Base-by-base conservation (phyloP, 2,888 invertebrate genomes). In the Empis stercorea region DNA sequence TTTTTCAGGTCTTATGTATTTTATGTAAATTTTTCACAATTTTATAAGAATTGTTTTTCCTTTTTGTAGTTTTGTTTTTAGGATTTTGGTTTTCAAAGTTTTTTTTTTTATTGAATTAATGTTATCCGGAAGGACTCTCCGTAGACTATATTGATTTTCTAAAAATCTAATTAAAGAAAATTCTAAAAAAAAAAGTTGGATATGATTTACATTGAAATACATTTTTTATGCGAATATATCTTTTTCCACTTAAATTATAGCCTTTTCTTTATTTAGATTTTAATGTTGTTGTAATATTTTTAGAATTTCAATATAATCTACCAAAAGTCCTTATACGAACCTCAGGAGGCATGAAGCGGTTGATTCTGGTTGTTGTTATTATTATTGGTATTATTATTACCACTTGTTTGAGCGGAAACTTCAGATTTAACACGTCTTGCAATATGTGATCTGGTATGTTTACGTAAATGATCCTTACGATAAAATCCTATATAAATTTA, bases 351-450 rank as follows among this genome's bases (percentile, higher is more conserved):
- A 50, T 67, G 65, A 53, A 66, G 58, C 54, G 62, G 52, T 49
- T 57, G 63, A 51, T 62, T 63, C 57, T 67, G 67, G 56, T 61
- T 57, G 54, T 69, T 72, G 56, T 61, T 57, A 55, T 69, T 72
- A 56, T 68, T 72, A 51, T 51, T 55, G 50, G 44, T 56, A 41
- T 56, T 64, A 50, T 60, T 66, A 50, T 59, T 66, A 27, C 65
- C 63, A 53, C 72, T 71, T 46, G 71, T 69, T 67, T 83, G 83
- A 61, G 84, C 84, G 42, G 85, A 84, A 56, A 87, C 73, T 66
- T 87, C 87, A 11, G 87, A 87, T 68, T 88, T 88, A 46, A 87
- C 87, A 51, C 87, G 79, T 47, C 86, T 76, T 38, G 87, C 86
- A 65, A 87, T 86, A 65, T 88, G 87, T 52, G 87, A 86, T 40